Conservation (phyloP, 2,113 vertebrate species). For the Acanthisitta chloris region DNA sequence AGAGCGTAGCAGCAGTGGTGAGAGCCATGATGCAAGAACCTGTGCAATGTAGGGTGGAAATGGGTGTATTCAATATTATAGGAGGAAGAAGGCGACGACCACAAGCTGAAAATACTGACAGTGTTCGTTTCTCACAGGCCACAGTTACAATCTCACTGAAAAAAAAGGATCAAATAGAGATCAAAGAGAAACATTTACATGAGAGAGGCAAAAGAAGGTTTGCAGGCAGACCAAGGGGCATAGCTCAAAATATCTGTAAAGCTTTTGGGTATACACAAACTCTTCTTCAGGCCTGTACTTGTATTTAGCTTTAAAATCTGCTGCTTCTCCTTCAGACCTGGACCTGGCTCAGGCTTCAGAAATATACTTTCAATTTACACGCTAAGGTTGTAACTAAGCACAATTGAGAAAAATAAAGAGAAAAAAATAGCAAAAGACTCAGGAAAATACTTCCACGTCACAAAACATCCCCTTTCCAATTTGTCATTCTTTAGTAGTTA, state of each 20-base stretch:
- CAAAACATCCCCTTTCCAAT: neutral
- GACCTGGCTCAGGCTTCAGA: neutral
- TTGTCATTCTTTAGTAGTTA: neutral
- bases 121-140: conserved; percentile 88
- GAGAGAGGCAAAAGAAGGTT: neutral
- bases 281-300: neutral
- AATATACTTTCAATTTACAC: neutral
- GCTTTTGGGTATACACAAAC: neutral
- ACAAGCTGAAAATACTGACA: conserved; percentile 91
- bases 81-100: conserved; percentile 92
- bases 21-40: conserved; percentile 91
- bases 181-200: neutral
- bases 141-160: conserved; percentile 88
- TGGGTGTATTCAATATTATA: conserved; percentile 85
- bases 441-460: neutral
- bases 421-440: neutral
- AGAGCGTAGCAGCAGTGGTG: conserved; percentile 86
- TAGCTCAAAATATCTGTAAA: neutral
- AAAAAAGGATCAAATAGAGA: neutral
- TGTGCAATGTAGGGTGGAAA: conserved; percentile 90
- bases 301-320: neutral
- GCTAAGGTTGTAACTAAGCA: neutral
- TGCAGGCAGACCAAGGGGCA: neutral
- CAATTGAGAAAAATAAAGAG: neutral
- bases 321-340: neutral